phyloP scores from a whole-genome alignment of 2,888 invertebrate genomes.

The Cremastinae sp. region DNA sequence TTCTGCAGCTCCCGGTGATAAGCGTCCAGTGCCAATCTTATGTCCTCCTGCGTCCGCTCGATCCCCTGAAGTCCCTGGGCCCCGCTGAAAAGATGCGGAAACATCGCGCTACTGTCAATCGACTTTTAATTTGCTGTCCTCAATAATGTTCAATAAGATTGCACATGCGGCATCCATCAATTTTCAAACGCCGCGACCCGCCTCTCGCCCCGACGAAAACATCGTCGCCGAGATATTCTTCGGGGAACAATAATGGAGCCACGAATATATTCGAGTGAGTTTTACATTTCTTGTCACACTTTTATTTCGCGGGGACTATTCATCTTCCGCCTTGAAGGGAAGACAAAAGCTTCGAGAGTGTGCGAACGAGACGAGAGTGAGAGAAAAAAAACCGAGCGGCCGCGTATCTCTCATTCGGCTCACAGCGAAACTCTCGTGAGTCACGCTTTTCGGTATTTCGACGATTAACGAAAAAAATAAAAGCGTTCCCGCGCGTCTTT shows the following conservation, averaged over 20 bases:
- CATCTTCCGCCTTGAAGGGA: background rate
- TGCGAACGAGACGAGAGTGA: background rate
- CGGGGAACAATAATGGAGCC: background rate
- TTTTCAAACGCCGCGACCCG: background rate
- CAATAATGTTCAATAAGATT: constrained; percentile 73
- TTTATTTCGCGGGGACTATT: background rate
- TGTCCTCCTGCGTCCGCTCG: constrained; percentile 89
- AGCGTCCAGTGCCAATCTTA: constrained; percentile 93
- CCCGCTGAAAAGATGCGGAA: constrained; percentile 92
- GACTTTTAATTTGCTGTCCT: constrained; percentile 80
- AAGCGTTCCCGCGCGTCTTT: constrained; percentile 4
- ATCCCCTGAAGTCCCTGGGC: constrained; percentile 80
- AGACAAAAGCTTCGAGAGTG: background rate
- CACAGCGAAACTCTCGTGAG: constrained; percentile 34
- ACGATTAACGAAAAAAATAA: constrained; percentile 22
- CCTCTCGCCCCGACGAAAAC: too few species aligned
- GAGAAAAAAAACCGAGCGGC: background rate
- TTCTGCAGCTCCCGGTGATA: constrained; percentile 97
- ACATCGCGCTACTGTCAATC: constrained; percentile 83
- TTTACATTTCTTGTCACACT: background rate
- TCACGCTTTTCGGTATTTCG: constrained; percentile 6
- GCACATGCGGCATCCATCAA: background rate
- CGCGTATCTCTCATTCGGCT: background rate
- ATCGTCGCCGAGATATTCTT: background rate
- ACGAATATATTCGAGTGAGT: background rate